Conservation (phyloP, 1,140 invertebrate genomes). For the Tetramorium alpestre region DNA sequence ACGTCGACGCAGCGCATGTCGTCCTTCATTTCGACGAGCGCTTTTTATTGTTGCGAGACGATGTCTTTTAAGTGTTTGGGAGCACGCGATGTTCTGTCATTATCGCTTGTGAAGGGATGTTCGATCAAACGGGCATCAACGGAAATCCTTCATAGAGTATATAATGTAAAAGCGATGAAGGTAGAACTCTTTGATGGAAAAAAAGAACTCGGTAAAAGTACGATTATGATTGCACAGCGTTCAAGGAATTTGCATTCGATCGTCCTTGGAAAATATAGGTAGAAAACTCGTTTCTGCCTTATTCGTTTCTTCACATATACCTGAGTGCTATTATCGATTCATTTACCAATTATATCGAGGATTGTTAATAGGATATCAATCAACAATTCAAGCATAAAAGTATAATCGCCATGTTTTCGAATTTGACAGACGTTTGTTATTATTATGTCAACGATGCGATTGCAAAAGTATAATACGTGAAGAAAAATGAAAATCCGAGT, state of each 20-base stretch:
- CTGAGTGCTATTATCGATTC: slow-evolving; percentile 14
- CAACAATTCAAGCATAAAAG: not conserved
- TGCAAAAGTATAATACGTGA: not conserved
- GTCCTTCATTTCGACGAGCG: slow-evolving; percentile 55
- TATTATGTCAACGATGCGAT: slow-evolving; percentile 14
- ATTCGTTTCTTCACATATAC: slow-evolving; percentile 34
- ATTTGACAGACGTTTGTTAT: slow-evolving; percentile 49
- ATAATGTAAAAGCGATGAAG: not conserved
- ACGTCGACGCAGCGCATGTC: slow-evolving; percentile 47
- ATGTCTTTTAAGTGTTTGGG: slow-evolving; percentile 58
- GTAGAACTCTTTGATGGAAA: not conserved
- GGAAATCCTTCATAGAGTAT: not conserved
- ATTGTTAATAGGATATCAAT: slow-evolving; percentile 58
- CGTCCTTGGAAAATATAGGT: slow-evolving; percentile 63
- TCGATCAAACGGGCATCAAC: slow-evolving; percentile 25
- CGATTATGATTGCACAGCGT: slow-evolving; percentile 8
- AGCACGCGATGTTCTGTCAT: slow-evolving; percentile 56
- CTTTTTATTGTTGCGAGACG: slow-evolving; percentile 59
- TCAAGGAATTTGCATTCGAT: slow-evolving; percentile 35
- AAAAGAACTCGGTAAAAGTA: not conserved
- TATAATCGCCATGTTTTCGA: not conserved
- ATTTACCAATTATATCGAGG: slow-evolving; percentile 16
- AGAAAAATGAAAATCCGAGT: not conserved
- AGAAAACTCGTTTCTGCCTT: slow-evolving; percentile 36
- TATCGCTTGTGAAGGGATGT: slow-evolving; percentile 16